These are phyloP conservation scores for Urosaurus nigricauda DNA, from an alignment of 2,797 vertebrate species.

Conservation along the genomic window DNA sequence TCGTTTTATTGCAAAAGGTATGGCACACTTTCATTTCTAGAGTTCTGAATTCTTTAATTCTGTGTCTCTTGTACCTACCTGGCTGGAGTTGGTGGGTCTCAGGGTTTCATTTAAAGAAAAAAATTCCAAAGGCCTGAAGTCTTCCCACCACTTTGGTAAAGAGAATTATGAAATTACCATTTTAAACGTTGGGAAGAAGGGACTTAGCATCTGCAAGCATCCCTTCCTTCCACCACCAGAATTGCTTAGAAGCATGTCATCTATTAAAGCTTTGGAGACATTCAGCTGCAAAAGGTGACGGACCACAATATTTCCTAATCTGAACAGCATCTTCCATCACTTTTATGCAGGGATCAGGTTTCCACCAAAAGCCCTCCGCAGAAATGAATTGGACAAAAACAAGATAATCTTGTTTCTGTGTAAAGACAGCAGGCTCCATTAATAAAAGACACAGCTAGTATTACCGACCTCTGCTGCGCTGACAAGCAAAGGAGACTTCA, in stretches of 20 bases:
- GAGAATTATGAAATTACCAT: not conserved
- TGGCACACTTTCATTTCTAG: too few species aligned
- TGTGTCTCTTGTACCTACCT: not conserved
- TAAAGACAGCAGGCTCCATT: constrained; percentile 50
- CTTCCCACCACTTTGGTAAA: not conserved
- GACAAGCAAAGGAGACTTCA: constrained; percentile 8
- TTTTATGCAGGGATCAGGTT: constrained; percentile 47
- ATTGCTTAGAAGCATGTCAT: not conserved
- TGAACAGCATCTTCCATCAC: constrained; percentile 22
- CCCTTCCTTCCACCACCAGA: not conserved
- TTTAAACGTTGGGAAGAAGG: not conserved
- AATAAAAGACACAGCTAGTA: constrained; percentile 48
- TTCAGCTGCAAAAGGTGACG: constrained; percentile 29
- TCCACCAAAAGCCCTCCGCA: not conserved
- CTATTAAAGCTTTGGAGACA: constrained; percentile 8
- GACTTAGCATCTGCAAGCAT: not conserved
- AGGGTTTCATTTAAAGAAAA: not conserved
- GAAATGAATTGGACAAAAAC: constrained; percentile 36
- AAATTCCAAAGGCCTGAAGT: not conserved
- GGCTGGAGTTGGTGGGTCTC: not conserved
- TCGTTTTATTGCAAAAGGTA: too few species aligned
- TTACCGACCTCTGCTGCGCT: constrained; percentile 22
- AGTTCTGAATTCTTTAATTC: not conserved
- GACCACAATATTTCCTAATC: constrained; percentile 47
- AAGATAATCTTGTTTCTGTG: constrained; percentile 51